Base-by-base conservation (phyloP, 2,113 vertebrate species). In the Catharus minimus region DNA sequence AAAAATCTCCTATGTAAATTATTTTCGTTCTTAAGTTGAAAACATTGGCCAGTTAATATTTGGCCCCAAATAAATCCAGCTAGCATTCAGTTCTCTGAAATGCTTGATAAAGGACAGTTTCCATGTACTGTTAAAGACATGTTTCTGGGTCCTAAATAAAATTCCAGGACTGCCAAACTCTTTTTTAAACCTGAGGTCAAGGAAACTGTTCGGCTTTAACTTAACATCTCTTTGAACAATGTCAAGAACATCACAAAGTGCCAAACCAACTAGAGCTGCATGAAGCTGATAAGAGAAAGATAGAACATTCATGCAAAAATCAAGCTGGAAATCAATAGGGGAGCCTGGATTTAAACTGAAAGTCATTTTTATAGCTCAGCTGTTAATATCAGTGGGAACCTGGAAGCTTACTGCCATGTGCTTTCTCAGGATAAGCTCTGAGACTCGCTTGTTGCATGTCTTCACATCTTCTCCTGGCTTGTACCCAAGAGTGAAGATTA, bases 221-320 rank as follows among this genome's bases (percentile, higher is more conserved):
- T 95, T 64, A 82, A 68, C 89, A 96, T 92, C 81, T 95, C 92
- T 95, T 85, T 89, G 89, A 92, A 95, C 12, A 47, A 95, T 68
- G 85, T 95, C 96, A 97, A 89, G 96, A 97, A 92, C 86, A 95
- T 91, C 88, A 94, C 65, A 75, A 91, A 79, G 87, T 94, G 88
- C 89, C 89, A 93, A 93, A 91, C 83, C 90, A 95, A 81, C 61
- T 44, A 83, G 82, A 94, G 95, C 97, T 97, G 97, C 94, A 95
- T 76, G 76, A 94, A 96, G 95, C 95, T 97, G 97, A 98, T 97
- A 98, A 97, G 95, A 89, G 88, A 93, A 60, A 94, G 86, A 97
- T 96, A 97, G 86, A 86, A 82, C 91, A 81, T 96, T 95, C 86
- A 96, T 88, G 95, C 50, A 93, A 95, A 97, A 97, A 94, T 94